Evolutionary conservation across 2,113 vertebrate species (phyloP), one percentile per base, ranked within the genome.

Genomic region (Pomatorhinus ruficollis): DNA sequence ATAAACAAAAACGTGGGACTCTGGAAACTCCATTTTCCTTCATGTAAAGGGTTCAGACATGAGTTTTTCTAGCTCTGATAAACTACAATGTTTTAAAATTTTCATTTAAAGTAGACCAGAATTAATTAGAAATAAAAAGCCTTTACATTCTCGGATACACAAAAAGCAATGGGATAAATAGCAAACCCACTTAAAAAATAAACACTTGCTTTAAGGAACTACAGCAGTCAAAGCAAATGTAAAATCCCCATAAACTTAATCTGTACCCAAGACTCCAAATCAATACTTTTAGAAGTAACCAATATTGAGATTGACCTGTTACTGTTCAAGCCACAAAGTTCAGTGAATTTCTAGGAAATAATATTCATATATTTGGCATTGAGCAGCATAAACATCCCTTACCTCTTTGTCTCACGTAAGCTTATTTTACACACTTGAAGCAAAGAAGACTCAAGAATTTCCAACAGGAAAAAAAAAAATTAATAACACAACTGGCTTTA

Each of bases 341-440:
- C 37, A 69, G 35, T 4, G 4, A 10, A 30, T 30, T 39, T 30
- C 64, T 42, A 28, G 25, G 59, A 65, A 80, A 74, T 0, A 44
- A 11, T 6, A 20, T 24, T 31, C 15, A 24, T 2, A 5, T 1
- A 24, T 2, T 23, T 1, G 3, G 2, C 24, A 25, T 1, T 30
- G 5, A 74, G 4, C 45, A 15, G 10, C 5, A 27, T 4, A 57
- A 71, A 65, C 15, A 54, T 14, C 10, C 39, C 44, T 50, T 54
- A 59, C 39, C 40, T 28, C 10, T 5, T 42, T 8, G 4, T 31
- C 23, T 24, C 33, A 10, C 0, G 0, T 1, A 2, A 75, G 3
- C 14, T 82, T 27, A 17, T 37, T 76, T 70, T 8, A 33, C 31
- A 47, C 30, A 11, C 39, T 13, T 17, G 33, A 59, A 69, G 16